Evolutionary conservation across 2,113 vertebrate genomes (phyloP).

Genomic region (human): DNA sequence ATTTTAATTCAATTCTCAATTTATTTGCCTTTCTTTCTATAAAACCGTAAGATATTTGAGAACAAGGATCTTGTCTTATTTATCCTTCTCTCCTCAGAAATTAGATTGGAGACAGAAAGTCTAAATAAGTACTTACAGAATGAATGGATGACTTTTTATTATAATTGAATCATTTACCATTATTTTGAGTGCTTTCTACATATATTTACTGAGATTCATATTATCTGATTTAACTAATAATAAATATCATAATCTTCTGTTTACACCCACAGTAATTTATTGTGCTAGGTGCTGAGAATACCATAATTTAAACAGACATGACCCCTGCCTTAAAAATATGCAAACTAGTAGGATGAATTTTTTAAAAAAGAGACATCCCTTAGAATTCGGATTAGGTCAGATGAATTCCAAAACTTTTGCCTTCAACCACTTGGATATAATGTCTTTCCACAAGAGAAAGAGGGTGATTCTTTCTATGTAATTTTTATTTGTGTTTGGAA

Average conservation of each 20-base stretch:
- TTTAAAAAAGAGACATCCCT: not conserved
- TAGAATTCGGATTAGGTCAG: not conserved
- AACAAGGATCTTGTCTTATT: not conserved
- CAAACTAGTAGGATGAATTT: not conserved
- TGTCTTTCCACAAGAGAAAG: not conserved
- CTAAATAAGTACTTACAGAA: not conserved
- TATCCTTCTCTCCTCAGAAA: not conserved
- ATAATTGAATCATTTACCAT: not conserved
- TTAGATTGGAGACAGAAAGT: not conserved
- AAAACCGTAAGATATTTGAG: not conserved
- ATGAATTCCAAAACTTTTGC: not conserved
- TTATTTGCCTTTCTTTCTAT: not conserved
- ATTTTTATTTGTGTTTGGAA: not conserved
- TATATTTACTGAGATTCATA: not conserved
- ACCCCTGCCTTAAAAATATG: not conserved
- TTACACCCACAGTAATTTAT: not conserved
- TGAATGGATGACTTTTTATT: not conserved
- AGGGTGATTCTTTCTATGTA: not conserved
- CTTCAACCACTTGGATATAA: not conserved
- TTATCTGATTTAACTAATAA: conserved; percentile 23
- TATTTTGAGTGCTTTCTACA: not conserved
- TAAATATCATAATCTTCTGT: not conserved
- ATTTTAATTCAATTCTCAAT: not conserved
- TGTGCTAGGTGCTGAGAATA: not conserved
- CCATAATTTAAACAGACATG: not conserved